Conservation (phyloP, 1,140 invertebrate species). For the Pantala flavescens region DNA sequence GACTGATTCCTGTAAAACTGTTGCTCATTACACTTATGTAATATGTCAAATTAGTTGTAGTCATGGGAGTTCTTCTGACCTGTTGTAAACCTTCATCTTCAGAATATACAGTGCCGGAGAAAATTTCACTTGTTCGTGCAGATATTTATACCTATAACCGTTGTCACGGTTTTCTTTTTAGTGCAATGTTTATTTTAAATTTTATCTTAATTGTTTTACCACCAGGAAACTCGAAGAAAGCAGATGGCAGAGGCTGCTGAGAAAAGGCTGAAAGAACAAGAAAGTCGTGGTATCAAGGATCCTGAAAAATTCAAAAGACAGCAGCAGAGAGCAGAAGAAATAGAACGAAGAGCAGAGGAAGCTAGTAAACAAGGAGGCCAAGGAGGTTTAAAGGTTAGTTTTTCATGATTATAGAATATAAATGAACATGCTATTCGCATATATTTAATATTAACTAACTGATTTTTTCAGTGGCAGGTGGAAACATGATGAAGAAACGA, state of each 20-base stretch:
- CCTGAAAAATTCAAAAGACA: slow-evolving; percentile 39
- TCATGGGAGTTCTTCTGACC: not conserved
- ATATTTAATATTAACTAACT: not conserved
- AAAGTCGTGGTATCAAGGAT: slow-evolving; percentile 47
- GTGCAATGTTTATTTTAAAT: too few species aligned
- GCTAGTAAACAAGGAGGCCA: slow-evolving; percentile 25
- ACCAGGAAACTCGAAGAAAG: slow-evolving; percentile 43
- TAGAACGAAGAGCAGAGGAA: slow-evolving; percentile 38
- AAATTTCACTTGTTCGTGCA: not conserved
- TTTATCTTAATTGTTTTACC: not conserved
- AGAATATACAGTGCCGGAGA: not conserved
- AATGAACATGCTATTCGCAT: not conserved
- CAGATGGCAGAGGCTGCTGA: slow-evolving; percentile 49
- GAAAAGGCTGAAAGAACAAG: slow-evolving; percentile 38
- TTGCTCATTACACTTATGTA: not conserved
- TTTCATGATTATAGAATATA: not conserved
- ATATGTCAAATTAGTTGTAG: not conserved
- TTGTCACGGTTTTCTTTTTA: too few species aligned
- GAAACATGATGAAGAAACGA: not conserved
- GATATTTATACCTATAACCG: too few species aligned
- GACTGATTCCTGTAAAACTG: not conserved
- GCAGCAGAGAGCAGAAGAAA: slow-evolving; percentile 40
- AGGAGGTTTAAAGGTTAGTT: slow-evolving; percentile 26
- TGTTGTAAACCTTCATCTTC: not conserved
- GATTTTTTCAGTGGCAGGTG: slow-evolving; percentile 9